Base-by-base conservation (phyloP, 2,888 invertebrate genomes). In the Habrosyne pyritoides region DNA sequence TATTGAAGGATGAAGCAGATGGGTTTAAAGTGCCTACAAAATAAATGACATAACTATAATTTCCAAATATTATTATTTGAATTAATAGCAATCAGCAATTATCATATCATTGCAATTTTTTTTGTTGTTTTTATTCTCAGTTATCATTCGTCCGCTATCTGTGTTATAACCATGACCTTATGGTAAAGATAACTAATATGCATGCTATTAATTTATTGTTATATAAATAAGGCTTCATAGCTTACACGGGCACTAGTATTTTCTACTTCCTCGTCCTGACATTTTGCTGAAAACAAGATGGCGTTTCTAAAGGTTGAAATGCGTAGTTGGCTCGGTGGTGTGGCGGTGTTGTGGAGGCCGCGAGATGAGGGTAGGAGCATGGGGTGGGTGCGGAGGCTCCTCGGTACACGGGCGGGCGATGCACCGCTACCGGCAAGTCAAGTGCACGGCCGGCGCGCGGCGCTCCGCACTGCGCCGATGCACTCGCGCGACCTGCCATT, bases 361-460 rank as follows among this genome's bases (percentile, higher is more conserved):
- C 56, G 62, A 62, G 56, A 42, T 42, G 64, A 71, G 42, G 57
- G 60, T 59, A 65, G 66, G 42, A 55, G 54, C n/a, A n/a, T 53
- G 66, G 55, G 63, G 61, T 59, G 63, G 59, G 66, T 58, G 55
- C 76, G 12, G 12, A 3, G 26, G 50, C 59, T 58, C 60, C 66
- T 59, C 60, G 94, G 57, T 61, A 65, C 76, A 64, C 77, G 74
- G 67, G 79, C 84, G 88, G 86, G 68, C 87, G 84, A 88, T 89
- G 89, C 90, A 89, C 89, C 82, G 81, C 61, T 61, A 57, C 66
- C 62, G 57, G 75, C 79, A 80, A 89, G 91, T 86, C 87, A 89
- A 88, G 89, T 93, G 89, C 87, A 93, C 67, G 88, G 90, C 84
- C 83, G 85, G 79, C 61, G 70, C 78, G 52, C n/a, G n/a, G 58